A percentile compares a stretch with the other conserved stretches of the same genome.
phyloP scores from a whole-genome alignment of 2,888 invertebrate species.

The Thereva nobilitata region DNA sequence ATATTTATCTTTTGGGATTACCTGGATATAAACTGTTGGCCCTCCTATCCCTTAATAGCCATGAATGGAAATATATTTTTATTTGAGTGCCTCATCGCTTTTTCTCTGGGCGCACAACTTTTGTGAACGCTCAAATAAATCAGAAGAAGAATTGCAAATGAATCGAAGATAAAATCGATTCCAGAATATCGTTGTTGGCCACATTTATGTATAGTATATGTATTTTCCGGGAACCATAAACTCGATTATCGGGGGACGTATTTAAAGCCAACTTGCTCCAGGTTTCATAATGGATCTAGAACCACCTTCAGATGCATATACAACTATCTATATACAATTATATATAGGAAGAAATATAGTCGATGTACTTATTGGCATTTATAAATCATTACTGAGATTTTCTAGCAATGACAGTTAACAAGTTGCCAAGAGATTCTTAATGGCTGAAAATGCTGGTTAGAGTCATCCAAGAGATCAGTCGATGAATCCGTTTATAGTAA shows the following conservation, averaged over 20 bases:
- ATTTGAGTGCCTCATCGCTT: slow-evolving; percentile 17
- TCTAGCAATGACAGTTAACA: slow-evolving; percentile 39
- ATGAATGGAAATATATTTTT: neutral
- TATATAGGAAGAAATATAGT: neutral
- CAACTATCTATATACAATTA: neutral
- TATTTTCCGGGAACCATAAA: slow-evolving; percentile 15
- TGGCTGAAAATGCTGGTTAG: slow-evolving; percentile 36
- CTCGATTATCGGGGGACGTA: slow-evolving; percentile 21
- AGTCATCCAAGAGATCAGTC: slow-evolving; percentile 18
- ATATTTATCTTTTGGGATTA: slow-evolving; percentile 17
- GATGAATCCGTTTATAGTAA: slow-evolving; percentile 25
- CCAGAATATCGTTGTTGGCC: neutral
- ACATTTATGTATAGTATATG: slow-evolving; percentile 6
- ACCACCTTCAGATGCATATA: neutral
- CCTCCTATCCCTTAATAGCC: slow-evolving; percentile 8
- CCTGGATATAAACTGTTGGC: slow-evolving; percentile 3
- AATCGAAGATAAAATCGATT: slow-evolving; percentile 5
- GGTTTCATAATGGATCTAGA: slow-evolving; percentile 17
- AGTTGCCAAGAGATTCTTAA: slow-evolving; percentile 34
- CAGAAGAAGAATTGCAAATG: slow-evolving; percentile 19
- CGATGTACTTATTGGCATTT: slow-evolving; percentile 35
- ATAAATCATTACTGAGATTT: slow-evolving; percentile 41
- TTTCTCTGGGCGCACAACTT: slow-evolving; percentile 1
- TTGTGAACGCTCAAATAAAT: neutral
- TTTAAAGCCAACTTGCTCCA: slow-evolving; percentile 8